Percentiles rank a stretch among this genome's conserved stretches.
These are phyloP conservation scores for Boulengeromyrus knoepffleri DNA, from an alignment of 2,113 vertebrate species.

Conservation along the genomic window DNA sequence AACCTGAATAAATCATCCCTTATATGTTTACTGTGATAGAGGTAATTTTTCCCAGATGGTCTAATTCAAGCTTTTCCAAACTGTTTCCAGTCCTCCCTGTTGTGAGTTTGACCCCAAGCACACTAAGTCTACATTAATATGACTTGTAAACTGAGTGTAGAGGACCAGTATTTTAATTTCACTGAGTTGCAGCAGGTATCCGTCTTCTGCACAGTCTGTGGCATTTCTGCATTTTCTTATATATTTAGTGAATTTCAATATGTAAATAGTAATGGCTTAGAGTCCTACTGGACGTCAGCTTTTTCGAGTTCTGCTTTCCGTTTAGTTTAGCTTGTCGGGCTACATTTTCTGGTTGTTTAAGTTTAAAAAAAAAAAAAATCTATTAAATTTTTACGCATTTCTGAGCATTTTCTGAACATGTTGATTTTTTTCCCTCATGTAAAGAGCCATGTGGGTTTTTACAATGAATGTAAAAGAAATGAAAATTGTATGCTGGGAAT, in stretches of 20 bases:
- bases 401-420: not conserved
- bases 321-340: not conserved
- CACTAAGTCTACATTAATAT: conserved; percentile 18
- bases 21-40: conserved; percentile 42
- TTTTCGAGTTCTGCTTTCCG: not conserved
- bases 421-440: not conserved
- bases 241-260: not conserved
- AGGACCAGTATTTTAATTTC: not conserved
- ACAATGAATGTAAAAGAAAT: not conserved
- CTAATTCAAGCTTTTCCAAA: conserved; percentile 38
- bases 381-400: not conserved
- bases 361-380: not conserved
- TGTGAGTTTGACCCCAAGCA: conserved; percentile 21
- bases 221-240: not conserved
- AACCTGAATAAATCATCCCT: conserved; percentile 44
- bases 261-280: not conserved
- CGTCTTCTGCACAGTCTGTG: too few relatives aligned
- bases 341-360: not conserved
- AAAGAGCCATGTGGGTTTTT: not conserved
- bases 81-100: conserved; percentile 35
- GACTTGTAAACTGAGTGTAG: conserved; percentile 16
- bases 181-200: not conserved
- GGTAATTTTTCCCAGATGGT: conserved; percentile 54
- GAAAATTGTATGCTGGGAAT: not conserved
- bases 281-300: not conserved